Conservation (phyloP, 2,888 invertebrate genomes). For the Microctonus aethiopoides region DNA sequence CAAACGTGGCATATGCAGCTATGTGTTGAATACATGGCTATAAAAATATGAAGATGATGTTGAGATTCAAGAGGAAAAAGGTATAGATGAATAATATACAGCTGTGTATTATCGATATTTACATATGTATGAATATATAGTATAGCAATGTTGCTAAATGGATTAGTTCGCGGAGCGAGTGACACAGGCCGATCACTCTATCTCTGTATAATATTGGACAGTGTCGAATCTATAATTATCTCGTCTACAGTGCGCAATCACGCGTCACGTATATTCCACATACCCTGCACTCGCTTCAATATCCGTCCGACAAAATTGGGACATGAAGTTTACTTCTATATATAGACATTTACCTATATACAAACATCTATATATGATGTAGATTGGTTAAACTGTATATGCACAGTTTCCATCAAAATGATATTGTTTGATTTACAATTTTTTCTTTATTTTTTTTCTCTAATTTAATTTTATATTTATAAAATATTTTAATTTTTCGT, state of each 20-base stretch:
- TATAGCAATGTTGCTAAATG: slow-evolving; percentile 5
- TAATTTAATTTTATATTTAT: too few relatives aligned
- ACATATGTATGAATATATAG: not conserved
- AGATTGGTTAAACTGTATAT: too few relatives aligned
- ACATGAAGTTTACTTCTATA: not conserved
- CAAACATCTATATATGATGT: not conserved
- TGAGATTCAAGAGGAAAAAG: not conserved
- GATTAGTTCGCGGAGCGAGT: slow-evolving; percentile 19
- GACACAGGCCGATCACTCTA: slow-evolving; percentile 22
- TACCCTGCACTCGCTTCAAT: slow-evolving; percentile 26
- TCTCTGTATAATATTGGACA: slow-evolving; percentile 1
- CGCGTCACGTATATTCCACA: slow-evolving; percentile 15
- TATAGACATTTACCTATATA: not conserved
- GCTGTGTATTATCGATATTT: not conserved
- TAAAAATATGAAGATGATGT: not conserved
- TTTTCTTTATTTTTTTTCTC: not conserved
- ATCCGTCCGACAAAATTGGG: slow-evolving; percentile 15
- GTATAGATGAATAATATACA: not conserved
- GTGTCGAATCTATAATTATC: slow-evolving; percentile 39
- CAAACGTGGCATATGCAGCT: not conserved
- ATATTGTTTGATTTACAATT: not conserved
- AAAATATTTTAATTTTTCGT: not conserved
- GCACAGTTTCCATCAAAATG: not conserved
- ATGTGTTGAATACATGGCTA: not conserved
- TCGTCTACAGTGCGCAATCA: slow-evolving; percentile 31